A percentile compares a stretch with the other conserved stretches of the same genome.
phyloP scores from a whole-genome alignment of 1,140 invertebrate genomes.

The Stegodyphus dumicola region DNA sequence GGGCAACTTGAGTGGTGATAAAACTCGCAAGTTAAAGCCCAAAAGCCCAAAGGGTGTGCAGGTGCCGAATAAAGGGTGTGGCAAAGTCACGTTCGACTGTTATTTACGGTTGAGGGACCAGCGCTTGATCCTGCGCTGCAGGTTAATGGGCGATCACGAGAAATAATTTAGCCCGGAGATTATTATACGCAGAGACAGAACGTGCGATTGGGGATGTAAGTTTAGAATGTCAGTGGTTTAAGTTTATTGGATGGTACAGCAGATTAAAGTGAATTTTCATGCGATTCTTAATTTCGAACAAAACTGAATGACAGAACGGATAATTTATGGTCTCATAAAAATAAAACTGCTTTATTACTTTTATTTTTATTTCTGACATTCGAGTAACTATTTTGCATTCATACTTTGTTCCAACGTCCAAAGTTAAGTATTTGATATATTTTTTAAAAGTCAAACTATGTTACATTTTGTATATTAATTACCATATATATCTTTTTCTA shows the following conservation, averaged over 20 bases:
- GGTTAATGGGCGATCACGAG: slow-evolving; percentile 40
- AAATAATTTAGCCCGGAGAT: slow-evolving; percentile 24
- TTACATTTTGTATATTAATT: no score
- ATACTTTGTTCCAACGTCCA: no score
- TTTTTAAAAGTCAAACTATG: no score
- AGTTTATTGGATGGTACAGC: neutral
- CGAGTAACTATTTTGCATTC: no score
- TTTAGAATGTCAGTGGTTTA: neutral
- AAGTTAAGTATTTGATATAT: no score
- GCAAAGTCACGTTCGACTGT: slow-evolving; percentile 44
- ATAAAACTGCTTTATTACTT: no score
- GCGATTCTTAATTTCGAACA: slow-evolving; percentile 18
- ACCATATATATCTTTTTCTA: no score
- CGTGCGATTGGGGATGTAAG: neutral
- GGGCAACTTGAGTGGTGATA: neutral
- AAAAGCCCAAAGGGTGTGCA: slow-evolving; percentile 33
- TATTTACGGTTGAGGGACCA: slow-evolving; percentile 48
- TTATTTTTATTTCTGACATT: no score
- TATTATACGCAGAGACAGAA: neutral
- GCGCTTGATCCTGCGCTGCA: slow-evolving; percentile 22
- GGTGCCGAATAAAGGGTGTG: slow-evolving; percentile 42
- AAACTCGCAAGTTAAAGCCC: slow-evolving; percentile 20
- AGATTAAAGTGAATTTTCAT: slow-evolving; percentile 29
- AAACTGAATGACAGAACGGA: neutral
- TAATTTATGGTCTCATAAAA: no score